Evolutionary conservation across 2,113 vertebrate genomes (phyloP), one percentile per base, ranked within the genome.

Genomic region (Ammodytes marinus): DNA sequence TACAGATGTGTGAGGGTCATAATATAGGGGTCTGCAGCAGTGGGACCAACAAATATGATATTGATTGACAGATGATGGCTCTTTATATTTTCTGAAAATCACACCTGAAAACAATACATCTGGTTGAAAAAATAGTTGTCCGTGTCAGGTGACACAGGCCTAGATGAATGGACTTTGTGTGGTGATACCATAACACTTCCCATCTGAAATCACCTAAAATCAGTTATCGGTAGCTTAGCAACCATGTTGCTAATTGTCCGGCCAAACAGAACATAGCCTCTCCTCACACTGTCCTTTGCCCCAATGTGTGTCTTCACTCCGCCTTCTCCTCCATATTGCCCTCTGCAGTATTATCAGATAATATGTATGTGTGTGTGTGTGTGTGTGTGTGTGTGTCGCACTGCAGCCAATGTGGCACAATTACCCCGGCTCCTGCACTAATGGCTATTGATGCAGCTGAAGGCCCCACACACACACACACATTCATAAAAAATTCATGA

Each of bases 401-500:
- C 89, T 87, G 86, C 89, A 90, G 85, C 88, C 89, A 88, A 92
- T 87, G 92, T 93, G 88, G 89, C 91, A 91, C 91, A 93, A 93
- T 93, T 90, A 93, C 91, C 91, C 89, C 64, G 84, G 88, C 92
- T 88, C 86, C 90, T 85, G 89, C 87, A 91, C 94, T 95, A 95
- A 95, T 93, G 93, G 94, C 87, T 93, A 93, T 95, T 90, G 91
- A 94, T 92, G 91, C 86, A 78, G 86, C 90, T 74, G 75, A 90
- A 80, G 79, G 72, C 74, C 84, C 54, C 83, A 35, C 78, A 37
- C 53, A 65, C 78, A 19, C 78, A 57, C 57, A 61, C 59, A 60
- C 77, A 74, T 86, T 91, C 88, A 95, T 95, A 91, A 94, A 95
- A 91, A 90, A 94, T 93, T 93, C 89, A 94, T 92, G 92, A 90